Evolutionary conservation across 2,888 invertebrate genomes (phyloP), one percentile per base, ranked within the genome.

Genomic region (Pristionchus fissidentatus): DNA sequence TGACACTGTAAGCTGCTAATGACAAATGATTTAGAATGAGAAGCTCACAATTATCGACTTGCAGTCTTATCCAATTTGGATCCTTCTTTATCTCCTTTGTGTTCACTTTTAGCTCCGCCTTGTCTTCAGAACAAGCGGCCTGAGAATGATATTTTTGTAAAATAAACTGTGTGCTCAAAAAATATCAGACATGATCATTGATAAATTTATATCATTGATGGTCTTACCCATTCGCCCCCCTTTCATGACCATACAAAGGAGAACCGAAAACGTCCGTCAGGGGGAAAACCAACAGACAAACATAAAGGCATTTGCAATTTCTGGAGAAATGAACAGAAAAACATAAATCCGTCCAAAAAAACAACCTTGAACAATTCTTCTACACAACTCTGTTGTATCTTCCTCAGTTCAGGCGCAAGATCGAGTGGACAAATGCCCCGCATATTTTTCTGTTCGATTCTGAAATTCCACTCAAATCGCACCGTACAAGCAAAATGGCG

Each of bases 391-490:
- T 93, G 93, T 91, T 94, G 94, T 82, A 94, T 93, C 38, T 93
- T 92, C 41, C 92, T 90, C 62, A 94, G 91, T 80, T 94, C 93
- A 5, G 94, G 94, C 57, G 94, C 93, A 84, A 94, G 93, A 88
- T 94, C 93, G 70, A 93, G 92, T 13, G 95, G 94, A 49, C 94
- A 92, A 52, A 94, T 93, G 19, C 94, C 94, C 26, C 93, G 91
- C 83, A 93, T 92, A 92, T 95, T 94, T 85, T 91, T 91, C 77
- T 90, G 90, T 70, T 89, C 87, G 49, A 92, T 92, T 85, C 92
- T 91, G 85, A 46, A 86, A 85, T 38, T 35, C 19, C 10, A 19
- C 10, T 26, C n/a, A n/a, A n/a, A n/a, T n/a, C n/a, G 10, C 62
- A 22, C 13, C 10, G 62, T n/a, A n/a, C n/a, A n/a, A n/a, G n/a